Evolutionary conservation across 2,888 invertebrate species (phyloP).

Genomic region (Dynastes maya): DNA sequence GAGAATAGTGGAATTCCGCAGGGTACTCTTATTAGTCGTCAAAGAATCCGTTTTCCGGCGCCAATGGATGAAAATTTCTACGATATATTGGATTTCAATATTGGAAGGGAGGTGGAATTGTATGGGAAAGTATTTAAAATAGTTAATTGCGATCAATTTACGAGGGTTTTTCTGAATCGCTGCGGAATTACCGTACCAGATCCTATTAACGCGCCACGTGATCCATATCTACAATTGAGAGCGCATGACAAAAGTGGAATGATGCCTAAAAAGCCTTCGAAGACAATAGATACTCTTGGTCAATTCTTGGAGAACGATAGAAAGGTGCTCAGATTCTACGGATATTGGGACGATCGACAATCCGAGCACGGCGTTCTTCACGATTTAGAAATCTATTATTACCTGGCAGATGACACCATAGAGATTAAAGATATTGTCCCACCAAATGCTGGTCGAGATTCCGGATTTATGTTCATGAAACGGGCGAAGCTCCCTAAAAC

Average conservation of each 20-base stretch:
- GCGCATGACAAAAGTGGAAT: conserved; percentile 64
- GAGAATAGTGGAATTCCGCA: conserved; percentile 90
- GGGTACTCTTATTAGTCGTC: conserved; percentile 88
- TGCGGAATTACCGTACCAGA: conserved; percentile 89
- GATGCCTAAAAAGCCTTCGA: conserved; percentile 72
- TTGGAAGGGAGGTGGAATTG: conserved; percentile 85
- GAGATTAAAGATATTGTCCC: conserved; percentile 86
- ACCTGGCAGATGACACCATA: conserved; percentile 90
- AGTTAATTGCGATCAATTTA: conserved; percentile 89
- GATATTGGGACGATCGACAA: conserved; percentile 91
- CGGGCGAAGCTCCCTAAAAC: conserved; percentile 87
- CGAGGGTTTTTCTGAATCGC: conserved; percentile 86
- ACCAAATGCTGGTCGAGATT: conserved; percentile 81
- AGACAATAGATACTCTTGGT: conserved; percentile 78
- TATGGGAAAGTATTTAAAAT: conserved; percentile 88
- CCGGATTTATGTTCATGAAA: conserved; percentile 82
- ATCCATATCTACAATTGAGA: conserved; percentile 73
- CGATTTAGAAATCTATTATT: conserved; percentile 86
- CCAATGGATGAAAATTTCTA: conserved; percentile 84
- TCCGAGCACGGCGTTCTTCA: conserved; percentile 85
- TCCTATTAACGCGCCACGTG: conserved; percentile 74
- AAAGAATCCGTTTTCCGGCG: conserved; percentile 84
- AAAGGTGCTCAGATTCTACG: conserved; percentile 83
- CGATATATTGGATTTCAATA: conserved; percentile 90
- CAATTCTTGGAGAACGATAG: conserved; percentile 90